Conservation (phyloP, 2,113 vertebrate species). For the Leptobrachium leishanense region DNA sequence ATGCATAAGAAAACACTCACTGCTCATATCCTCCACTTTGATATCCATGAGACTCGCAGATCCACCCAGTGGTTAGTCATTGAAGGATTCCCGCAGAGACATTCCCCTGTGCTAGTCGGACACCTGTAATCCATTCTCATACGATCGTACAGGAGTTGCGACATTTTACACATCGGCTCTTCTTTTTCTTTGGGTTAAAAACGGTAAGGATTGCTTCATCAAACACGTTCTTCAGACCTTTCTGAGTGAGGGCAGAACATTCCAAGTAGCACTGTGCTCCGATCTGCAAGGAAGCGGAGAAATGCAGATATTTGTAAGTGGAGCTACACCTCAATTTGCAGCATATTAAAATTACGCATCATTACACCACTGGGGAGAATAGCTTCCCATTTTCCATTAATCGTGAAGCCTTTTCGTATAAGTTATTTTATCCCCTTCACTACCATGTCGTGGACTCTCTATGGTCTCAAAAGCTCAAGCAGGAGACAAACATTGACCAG, state of each 20-base stretch:
- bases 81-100: conserved; percentile 27
- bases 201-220: conserved; percentile 87
- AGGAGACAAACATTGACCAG: too few relatives aligned
- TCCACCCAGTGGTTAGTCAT: conserved; percentile 6
- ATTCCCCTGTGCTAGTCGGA: neutral
- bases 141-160: conserved; percentile 71
- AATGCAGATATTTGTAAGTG: too few relatives aligned
- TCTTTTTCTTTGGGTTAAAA: conserved; percentile 84
- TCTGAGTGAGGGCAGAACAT: conserved; percentile 85
- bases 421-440: too few relatives aligned
- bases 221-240: conserved; percentile 85
- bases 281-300: conserved; percentile 62
- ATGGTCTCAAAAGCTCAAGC: too few relatives aligned
- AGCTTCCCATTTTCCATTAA: too few relatives aligned
- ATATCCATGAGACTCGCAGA: conserved; percentile 25
- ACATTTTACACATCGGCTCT: conserved; percentile 65
- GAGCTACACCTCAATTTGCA: too few relatives aligned
- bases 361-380: too few relatives aligned
- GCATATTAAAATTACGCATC: too few relatives aligned
- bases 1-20: conserved; percentile 46
- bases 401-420: too few relatives aligned
- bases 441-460: too few relatives aligned
- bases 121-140: conserved; percentile 57
- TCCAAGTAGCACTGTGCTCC: conserved; percentile 87
- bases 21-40: conserved; percentile 53